phyloP scores from a whole-genome alignment of 2,888 invertebrate species.

The Danaus chrysippus region DNA sequence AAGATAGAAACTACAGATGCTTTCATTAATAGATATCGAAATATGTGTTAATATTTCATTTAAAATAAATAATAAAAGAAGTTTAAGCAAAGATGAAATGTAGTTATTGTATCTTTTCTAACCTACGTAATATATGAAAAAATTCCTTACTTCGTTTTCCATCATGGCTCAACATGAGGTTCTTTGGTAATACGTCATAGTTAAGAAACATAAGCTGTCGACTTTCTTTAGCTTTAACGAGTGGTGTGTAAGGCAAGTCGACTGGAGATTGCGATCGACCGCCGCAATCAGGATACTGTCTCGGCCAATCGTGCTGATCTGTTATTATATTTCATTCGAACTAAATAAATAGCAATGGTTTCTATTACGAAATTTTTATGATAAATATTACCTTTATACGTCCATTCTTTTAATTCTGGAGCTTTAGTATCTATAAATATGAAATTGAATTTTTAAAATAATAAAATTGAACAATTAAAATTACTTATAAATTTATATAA shows the following conservation, averaged over 20 bases:
- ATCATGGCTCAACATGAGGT: constrained; percentile 41
- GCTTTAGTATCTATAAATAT: constrained; percentile 5
- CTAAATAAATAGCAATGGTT: neutral
- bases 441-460: neutral
- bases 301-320: constrained; percentile 53
- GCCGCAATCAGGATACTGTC: constrained; percentile 44
- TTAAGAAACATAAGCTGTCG: constrained; percentile 47
- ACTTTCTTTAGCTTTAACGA: constrained; percentile 41
- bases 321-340: constrained; percentile 7
- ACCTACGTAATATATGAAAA: neutral
- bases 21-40: neutral
- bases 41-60: neutral
- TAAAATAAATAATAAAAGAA: too few species aligned
- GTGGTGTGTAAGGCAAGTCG: constrained; percentile 44
- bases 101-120: neutral
- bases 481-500: too few species aligned
- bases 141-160: constrained; percentile 43
- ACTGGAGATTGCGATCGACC: constrained; percentile 58
- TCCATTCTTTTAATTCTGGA: constrained; percentile 31
- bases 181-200: constrained; percentile 42
- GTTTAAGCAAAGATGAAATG: neutral
- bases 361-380: neutral
- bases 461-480: neutral
- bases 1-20: neutral
- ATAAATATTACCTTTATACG: constrained; percentile 40